A percentile compares a stretch with the other conserved stretches of the same genome.
These are phyloP conservation scores for Drosophila malerkotliana DNA, from an alignment of 1,140 invertebrate species.

Conservation along the genomic window DNA sequence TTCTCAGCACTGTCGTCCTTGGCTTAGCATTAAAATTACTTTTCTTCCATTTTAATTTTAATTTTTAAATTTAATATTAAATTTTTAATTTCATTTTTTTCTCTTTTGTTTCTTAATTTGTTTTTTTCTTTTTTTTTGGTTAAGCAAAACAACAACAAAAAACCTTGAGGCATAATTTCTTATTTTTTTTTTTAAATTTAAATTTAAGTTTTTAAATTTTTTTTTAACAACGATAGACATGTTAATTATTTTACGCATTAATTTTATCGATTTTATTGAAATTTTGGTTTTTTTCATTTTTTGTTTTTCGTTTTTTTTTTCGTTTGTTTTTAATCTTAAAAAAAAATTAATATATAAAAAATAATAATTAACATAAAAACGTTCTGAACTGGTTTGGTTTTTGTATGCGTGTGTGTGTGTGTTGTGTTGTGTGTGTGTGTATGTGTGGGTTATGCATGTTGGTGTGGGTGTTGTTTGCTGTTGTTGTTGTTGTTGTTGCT, in stretches of 20 bases:
- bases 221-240: constrained; percentile 30
- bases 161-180: constrained; percentile 9
- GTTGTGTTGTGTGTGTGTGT: constrained; percentile 4
- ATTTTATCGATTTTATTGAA: constrained; percentile 67
- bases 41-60: constrained; percentile 10
- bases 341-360: constrained; percentile 64
- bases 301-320: constrained; percentile 26
- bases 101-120: neutral
- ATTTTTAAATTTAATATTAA: constrained; percentile 10
- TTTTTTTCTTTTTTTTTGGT: constrained; percentile 39
- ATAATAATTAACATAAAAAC: constrained; percentile 82
- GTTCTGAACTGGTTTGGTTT: constrained; percentile 80
- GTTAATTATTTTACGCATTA: constrained; percentile 35
- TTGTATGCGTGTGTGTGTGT: constrained; percentile 28
- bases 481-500: constrained; percentile 28
- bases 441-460: constrained; percentile 20
- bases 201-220: neutral
- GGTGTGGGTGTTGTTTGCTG: constrained; percentile 12
- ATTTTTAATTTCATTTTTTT: constrained; percentile 12
- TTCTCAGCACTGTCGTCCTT: constrained; percentile 17
- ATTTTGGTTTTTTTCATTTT: constrained; percentile 45
- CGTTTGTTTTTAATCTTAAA: constrained; percentile 41
- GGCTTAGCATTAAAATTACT: constrained; percentile 18
- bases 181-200: neutral
- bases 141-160: constrained; percentile 43